Evolutionary conservation across 2,888 invertebrate genomes (phyloP).

Genomic region (Euproctis similis): DNA sequence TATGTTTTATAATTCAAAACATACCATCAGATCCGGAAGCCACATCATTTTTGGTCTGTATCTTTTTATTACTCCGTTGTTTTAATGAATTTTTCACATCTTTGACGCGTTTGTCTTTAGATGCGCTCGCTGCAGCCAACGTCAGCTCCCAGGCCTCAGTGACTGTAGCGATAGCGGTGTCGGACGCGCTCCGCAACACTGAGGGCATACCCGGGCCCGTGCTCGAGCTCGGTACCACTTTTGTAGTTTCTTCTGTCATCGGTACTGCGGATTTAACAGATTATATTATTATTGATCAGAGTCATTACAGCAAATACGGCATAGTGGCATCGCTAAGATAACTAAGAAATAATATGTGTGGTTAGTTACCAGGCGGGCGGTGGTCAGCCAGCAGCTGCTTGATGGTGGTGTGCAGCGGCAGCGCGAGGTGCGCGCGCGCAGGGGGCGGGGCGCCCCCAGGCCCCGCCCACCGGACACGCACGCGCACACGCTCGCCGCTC

Average conservation of each 20-base stretch:
- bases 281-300: too few species aligned
- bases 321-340: too few species aligned
- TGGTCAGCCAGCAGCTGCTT: conserved; percentile 81
- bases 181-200: conserved; percentile 78
- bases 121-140: conserved; percentile 89
- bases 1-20: conserved; percentile 1
- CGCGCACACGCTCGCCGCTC: conserved; percentile 88
- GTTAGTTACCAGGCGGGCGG: conserved; percentile 45
- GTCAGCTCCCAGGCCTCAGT: conserved; percentile 87
- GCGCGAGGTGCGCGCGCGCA: conserved; percentile 74
- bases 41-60: conserved; percentile 40
- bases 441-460: conserved; percentile 59
- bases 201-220: conserved; percentile 71
- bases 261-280: conserved; percentile 50
- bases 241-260: conserved; percentile 43
- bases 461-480: conserved; percentile 78
- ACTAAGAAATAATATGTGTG: background rate
- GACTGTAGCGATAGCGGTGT: conserved; percentile 86
- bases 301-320: too few species aligned
- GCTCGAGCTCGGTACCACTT: conserved; percentile 25
- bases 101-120: conserved; percentile 92
- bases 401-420: conserved; percentile 85
- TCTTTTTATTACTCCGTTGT: conserved; percentile 55
- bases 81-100: conserved; percentile 82
- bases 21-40: conserved; percentile 47